Evolutionary conservation across 1,140 invertebrate species (phyloP).

Genomic region (Halyomorpha halys): DNA sequence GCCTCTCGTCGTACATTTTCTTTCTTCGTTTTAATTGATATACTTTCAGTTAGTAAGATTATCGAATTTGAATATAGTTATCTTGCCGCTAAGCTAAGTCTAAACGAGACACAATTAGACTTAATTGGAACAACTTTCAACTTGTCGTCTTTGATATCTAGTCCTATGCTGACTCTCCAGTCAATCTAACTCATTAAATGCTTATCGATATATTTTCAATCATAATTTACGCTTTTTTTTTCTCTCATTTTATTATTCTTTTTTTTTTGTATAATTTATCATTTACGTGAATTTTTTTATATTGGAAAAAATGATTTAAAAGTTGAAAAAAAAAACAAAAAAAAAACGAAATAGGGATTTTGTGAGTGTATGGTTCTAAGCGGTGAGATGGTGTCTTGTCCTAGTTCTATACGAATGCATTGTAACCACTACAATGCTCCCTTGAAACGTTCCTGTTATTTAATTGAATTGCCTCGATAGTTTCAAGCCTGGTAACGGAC

Average conservation of each 20-base stretch:
- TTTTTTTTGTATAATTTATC: slow-evolving; percentile 4
- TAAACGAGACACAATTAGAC: not conserved
- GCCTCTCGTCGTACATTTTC: no score
- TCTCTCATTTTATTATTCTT: slow-evolving; percentile 4
- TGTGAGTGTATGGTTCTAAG: slow-evolving; percentile 19
- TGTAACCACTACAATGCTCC: not conserved
- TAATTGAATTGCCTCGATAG: slow-evolving; percentile 2
- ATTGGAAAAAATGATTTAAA: not conserved
- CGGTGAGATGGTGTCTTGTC: slow-evolving; percentile 1
- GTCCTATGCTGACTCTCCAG: slow-evolving; percentile 18
- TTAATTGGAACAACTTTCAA: not conserved
- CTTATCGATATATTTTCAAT: not conserved
- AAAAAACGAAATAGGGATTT: not conserved
- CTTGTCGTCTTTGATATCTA: slow-evolving; percentile 22
- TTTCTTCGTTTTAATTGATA: not conserved
- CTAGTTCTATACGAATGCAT: not conserved
- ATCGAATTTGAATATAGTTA: not conserved
- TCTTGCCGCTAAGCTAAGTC: not conserved
- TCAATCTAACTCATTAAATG: slow-evolving; percentile 6
- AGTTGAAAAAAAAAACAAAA: not conserved
- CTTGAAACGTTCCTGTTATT: slow-evolving; percentile 21
- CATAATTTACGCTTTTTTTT: not conserved
- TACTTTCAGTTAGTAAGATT: not conserved
- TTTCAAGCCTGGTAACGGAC: not conserved
- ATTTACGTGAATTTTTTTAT: slow-evolving; percentile 10